Base-by-base conservation (phyloP, 1,140 invertebrate genomes). In the Eurosta solidaginis region DNA sequence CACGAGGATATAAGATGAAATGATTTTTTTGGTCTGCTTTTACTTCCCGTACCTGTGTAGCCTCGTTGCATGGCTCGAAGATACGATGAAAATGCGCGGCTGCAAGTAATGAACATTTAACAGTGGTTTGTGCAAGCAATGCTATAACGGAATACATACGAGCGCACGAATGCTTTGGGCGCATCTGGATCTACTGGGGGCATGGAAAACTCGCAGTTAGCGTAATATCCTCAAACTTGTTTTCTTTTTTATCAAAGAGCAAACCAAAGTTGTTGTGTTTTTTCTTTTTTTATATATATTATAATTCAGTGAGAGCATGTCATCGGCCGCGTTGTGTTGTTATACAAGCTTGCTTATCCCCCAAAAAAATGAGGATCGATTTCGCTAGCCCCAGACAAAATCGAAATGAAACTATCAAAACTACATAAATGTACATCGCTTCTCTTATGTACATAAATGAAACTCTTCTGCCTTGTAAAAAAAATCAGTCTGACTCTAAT, bases 231-330 rank as follows among this genome's bases (percentile, higher is more conserved):
- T 68, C 29, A 68, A 63, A 68, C 59, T 40, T 68, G 59, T 68
- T 68, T 68, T 68, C 59, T 40, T 68, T 68, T 68, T 68, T 68
- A 68, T 68, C 59, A 68, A 68, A 68, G 59, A 68, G 59, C 59
- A 68, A 68, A 68, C 59, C 59, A 68, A 68, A 68, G 59, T 68
- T 59, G 54, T 59, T 68, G 59, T 68, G 59, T 68, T 9, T 68
- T 68, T 68, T 68, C 40, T 68, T 33, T 68, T 68, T 68, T 40
- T 68, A 40, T 68, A 40, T 68, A 68, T 68, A 68, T 68, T 68
- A 68, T 68, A 27, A 68, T 68, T 68, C 59, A 68, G 59, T 68
- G 59, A 68, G 22, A 40, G 29, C 59, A 68, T 20, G 59, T 68
- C 59, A 33, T 40, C 54, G 59, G 59, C 59, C 59, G 33, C 33